Evolutionary conservation across 2,113 vertebrate genomes (phyloP).

Genomic region (Sclerurus mexicanus): DNA sequence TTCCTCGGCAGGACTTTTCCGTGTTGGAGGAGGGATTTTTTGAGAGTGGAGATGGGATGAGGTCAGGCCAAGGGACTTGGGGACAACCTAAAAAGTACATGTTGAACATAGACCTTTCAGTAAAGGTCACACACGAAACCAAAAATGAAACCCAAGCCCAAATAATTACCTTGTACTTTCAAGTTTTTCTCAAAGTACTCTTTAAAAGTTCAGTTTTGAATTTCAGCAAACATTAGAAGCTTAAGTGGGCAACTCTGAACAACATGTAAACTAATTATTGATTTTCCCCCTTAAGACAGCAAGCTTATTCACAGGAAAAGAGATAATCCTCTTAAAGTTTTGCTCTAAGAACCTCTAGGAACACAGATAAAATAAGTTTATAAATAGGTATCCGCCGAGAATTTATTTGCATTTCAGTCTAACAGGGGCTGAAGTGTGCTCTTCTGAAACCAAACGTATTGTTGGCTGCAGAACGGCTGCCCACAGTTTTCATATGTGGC

Average conservation of each 20-base stretch:
- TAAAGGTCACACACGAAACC: background rate
- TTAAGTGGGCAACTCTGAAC: slow-evolving; percentile 9
- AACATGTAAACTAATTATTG: slow-evolving; percentile 59
- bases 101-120: background rate
- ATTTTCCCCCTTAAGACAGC: slow-evolving; percentile 46
- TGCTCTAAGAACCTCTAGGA: slow-evolving; percentile 54
- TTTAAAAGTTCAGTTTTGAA: slow-evolving; percentile 18
- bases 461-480: background rate
- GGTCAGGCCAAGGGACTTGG: no score
- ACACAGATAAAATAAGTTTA: slow-evolving; percentile 55
- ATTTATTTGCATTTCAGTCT: slow-evolving; percentile 44
- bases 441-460: background rate
- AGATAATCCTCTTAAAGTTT: slow-evolving; percentile 71
- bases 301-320: slow-evolving; percentile 50
- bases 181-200: background rate
- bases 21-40: background rate
- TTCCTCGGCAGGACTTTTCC: no score
- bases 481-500: background rate
- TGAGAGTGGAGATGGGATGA: background rate
- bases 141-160: background rate
- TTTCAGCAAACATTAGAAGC: slow-evolving; percentile 24
- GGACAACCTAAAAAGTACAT: rapidly evolving
- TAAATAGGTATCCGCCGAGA: slow-evolving; percentile 52
- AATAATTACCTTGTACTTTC: background rate
- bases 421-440: background rate